Base-by-base conservation (phyloP, 2,888 invertebrate species). In the Conchocele bisecta region DNA sequence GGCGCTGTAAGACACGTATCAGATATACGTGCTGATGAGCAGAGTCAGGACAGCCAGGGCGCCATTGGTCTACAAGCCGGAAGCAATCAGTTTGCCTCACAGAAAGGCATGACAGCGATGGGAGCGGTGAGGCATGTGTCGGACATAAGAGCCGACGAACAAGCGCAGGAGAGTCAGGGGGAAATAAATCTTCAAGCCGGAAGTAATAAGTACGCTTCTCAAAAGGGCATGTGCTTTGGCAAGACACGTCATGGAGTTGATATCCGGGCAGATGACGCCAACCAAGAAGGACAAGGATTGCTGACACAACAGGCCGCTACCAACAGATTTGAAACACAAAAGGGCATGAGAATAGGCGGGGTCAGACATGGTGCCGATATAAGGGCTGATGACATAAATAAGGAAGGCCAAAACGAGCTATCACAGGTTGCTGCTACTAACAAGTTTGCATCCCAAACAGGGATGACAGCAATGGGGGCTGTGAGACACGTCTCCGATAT, bases 161-260 rank as follows among this genome's bases (percentile, higher is more conserved):
- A 81, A 56, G 67, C 71, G 37, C 77, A 81, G 37, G 83, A 80
- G 33, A 86, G 88, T 22, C 81, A 86, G 15, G 75, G 75, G 0
- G 46, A 84, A n/a, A 84, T 90, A n/a, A 82, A 87, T 24, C 82
- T 87, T 11, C 86, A 88, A 61, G 81, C 87, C n/a, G 90, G 89
- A 15, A 82, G 82, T 24, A 89, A 89, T 79, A 88, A 85, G 50
- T 83, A 79, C 44, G 89, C 89, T n/a, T 86, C 84, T 28, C 90
- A 90, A 70, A 57, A 80, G 11, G 90, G 90, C 3, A 90, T 90
- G 90, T 86, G 87, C 24, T 86, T 89, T 68, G 90, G 90, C 20
- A 79, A 84, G 15, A 84, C 83, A 4, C 77, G 90, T 29, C 89
- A 90, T 69, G 86, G 86, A 20, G 82, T 88, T 29, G 89, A 90